A percentile compares a stretch with the other conserved stretches of the same genome.
Evolutionary conservation across 2,797 vertebrate genomes (phyloP).

Genomic region (Pseudochromis fuscus): DNA sequence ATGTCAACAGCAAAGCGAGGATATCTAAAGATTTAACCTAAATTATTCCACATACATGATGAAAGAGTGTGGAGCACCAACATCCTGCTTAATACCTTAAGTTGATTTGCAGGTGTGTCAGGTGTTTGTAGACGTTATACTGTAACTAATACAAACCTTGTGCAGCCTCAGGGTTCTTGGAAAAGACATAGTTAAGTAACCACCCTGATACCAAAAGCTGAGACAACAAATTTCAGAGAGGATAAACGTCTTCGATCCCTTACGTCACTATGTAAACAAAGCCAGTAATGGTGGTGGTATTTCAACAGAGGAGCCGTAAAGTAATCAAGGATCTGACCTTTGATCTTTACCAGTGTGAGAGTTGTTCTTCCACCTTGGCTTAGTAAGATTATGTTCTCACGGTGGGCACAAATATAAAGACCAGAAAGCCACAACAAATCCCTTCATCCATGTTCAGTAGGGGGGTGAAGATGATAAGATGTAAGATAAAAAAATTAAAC

Average conservation of each 20-base stretch:
- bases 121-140: slow-evolving; percentile 28
- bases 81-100: neutral
- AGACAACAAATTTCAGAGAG: slow-evolving; percentile 35
- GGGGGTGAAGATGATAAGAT: neutral
- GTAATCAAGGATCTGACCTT: slow-evolving; percentile 43
- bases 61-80: neutral
- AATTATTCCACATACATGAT: neutral
- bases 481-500: neutral
- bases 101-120: slow-evolving; percentile 30
- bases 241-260: slow-evolving; percentile 37
- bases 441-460: slow-evolving; percentile 6
- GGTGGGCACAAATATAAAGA: neutral
- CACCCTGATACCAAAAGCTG: slow-evolving; percentile 24
- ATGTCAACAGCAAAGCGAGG: neutral
- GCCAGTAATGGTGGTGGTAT: slow-evolving; percentile 24
- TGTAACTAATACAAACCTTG: slow-evolving; percentile 34
- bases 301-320: slow-evolving; percentile 50
- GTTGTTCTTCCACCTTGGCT: neutral
- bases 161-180: slow-evolving; percentile 24
- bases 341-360: slow-evolving; percentile 16
- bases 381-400: slow-evolving; percentile 9
- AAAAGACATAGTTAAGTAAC: slow-evolving; percentile 28
- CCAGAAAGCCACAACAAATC: neutral
- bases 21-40: neutral
- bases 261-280: slow-evolving; percentile 62